Conservation (phyloP, 2,888 invertebrate genomes). For the Notodromas monacha region DNA sequence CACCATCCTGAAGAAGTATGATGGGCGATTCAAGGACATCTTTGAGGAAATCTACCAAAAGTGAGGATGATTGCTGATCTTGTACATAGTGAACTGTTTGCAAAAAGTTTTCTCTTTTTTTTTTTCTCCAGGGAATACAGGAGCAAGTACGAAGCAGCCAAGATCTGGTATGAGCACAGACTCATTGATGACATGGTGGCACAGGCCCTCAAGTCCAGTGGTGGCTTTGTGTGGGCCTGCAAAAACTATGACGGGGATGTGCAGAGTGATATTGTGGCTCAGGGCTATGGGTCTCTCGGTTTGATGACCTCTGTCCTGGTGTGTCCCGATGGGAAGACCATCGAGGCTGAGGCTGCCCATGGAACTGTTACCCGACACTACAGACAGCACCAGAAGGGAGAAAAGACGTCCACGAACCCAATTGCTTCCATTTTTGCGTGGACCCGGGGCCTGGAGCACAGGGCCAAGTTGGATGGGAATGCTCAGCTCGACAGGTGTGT, state of each 20-base stretch:
- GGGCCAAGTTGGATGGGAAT: conserved; percentile 45
- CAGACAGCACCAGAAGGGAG: conserved; percentile 51
- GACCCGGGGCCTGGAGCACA: conserved; percentile 49
- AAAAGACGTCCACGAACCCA: conserved; percentile 58
- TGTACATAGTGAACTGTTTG: conserved; percentile 5
- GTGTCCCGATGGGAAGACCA: conserved; percentile 24
- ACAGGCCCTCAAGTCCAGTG: conserved; percentile 42
- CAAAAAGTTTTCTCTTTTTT: conserved; percentile 10
- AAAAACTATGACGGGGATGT: conserved; percentile 80
- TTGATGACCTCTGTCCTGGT: conserved; percentile 28
- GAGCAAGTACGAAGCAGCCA: conserved; percentile 32
- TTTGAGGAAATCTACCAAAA: conserved; percentile 55
- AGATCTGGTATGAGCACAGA: conserved; percentile 67
- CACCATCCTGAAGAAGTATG: conserved; percentile 57
- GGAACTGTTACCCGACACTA: conserved; percentile 24
- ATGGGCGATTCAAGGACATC: conserved; percentile 66
- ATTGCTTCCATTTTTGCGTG: conserved; percentile 70
- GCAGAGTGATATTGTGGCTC: conserved; percentile 57
- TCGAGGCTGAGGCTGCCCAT: conserved; percentile 25
- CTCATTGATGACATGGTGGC: conserved; percentile 77
- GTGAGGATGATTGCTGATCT: conserved; percentile 18
- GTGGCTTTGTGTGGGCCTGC: conserved; percentile 68
- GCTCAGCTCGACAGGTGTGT: conserved; percentile 28
- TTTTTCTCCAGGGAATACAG: conserved; percentile 27
- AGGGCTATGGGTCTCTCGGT: conserved; percentile 36